A percentile compares a stretch with the other conserved stretches of the same genome.
Conservation (phyloP, 2,797 vertebrate genomes). For the Heterohyrax brucei region DNA sequence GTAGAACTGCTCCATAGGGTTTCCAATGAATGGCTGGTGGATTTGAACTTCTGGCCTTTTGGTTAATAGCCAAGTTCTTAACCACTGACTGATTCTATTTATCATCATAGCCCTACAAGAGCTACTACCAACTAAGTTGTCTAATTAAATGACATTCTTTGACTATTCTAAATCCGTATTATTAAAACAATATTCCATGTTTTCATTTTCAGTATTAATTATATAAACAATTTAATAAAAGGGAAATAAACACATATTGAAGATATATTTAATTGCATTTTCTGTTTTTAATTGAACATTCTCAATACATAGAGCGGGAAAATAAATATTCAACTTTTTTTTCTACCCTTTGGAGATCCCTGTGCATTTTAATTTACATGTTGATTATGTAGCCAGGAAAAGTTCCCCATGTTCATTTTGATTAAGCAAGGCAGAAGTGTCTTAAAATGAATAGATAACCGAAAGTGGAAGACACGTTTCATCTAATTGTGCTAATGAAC, state of each 20-base stretch:
- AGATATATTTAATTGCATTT: constrained; percentile 44
- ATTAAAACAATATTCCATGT: constrained; percentile 80
- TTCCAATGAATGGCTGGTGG: too few species aligned
- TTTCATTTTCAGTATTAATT: constrained; percentile 82
- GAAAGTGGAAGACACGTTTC: constrained; percentile 81
- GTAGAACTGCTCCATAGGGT: too few species aligned
- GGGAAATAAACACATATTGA: constrained; percentile 63
- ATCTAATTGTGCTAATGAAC: constrained; percentile 88
- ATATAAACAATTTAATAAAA: constrained; percentile 62
- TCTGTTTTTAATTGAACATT: constrained; percentile 82
- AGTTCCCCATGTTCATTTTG: constrained; percentile 82
- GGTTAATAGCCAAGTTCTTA: too few species aligned
- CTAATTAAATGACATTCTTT: constrained; percentile 26
- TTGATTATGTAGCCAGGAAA: constrained; percentile 84
- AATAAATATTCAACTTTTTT: constrained; percentile 84
- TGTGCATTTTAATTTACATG: constrained; percentile 87
- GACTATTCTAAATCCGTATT: constrained; percentile 54
- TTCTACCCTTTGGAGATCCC: constrained; percentile 66
- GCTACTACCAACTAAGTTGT: constrained; percentile 61
- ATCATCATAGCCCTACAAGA: constrained; percentile 48
- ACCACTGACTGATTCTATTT: constrained; percentile 68
- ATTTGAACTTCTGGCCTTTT: too few species aligned
- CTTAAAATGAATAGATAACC: constrained; percentile 82
- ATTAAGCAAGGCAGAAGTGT: constrained; percentile 85
- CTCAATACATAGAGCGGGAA: constrained; percentile 55